These are phyloP conservation scores for Machimus rusticus DNA, from an alignment of 2,888 invertebrate species.

Conservation along the genomic window DNA sequence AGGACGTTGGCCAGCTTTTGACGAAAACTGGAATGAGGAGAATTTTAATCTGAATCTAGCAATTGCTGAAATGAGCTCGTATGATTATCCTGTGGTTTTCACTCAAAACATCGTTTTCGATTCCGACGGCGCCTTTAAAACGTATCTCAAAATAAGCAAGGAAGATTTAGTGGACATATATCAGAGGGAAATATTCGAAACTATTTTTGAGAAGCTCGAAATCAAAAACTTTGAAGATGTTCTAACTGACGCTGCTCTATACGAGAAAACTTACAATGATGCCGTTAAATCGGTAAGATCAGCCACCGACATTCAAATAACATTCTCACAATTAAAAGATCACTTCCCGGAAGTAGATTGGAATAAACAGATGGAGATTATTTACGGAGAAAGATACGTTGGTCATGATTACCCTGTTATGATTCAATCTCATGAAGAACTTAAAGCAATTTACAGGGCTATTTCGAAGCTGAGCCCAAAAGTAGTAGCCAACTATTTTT, in stretches of 20 bases:
- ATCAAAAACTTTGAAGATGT: not conserved
- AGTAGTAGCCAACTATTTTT: not conserved
- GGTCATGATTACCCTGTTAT: not conserved
- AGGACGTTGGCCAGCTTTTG: not conserved
- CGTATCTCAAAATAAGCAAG: not conserved
- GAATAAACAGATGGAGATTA: not conserved
- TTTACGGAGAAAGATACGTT: not conserved
- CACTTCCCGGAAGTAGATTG: not conserved
- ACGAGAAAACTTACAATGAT: not conserved
- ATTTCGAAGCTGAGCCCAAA: not conserved
- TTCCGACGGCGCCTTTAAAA: not conserved
- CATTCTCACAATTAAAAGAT: not conserved
- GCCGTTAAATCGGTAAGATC: not conserved
- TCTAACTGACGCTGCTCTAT: not conserved
- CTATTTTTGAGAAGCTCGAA: not conserved
- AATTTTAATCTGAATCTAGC: not conserved
- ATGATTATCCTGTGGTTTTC: not conserved
- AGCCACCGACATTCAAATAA: not conserved
- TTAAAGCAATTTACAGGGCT: not conserved
- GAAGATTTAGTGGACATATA: not conserved
- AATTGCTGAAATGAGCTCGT: not conserved
- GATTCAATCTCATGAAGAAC: not conserved
- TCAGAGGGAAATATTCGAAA: not conserved
- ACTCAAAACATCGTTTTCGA: not conserved
- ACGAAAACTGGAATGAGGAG: not conserved